Base-by-base conservation (phyloP, 2,797 vertebrate genomes). In the Luscinia luscinia region DNA sequence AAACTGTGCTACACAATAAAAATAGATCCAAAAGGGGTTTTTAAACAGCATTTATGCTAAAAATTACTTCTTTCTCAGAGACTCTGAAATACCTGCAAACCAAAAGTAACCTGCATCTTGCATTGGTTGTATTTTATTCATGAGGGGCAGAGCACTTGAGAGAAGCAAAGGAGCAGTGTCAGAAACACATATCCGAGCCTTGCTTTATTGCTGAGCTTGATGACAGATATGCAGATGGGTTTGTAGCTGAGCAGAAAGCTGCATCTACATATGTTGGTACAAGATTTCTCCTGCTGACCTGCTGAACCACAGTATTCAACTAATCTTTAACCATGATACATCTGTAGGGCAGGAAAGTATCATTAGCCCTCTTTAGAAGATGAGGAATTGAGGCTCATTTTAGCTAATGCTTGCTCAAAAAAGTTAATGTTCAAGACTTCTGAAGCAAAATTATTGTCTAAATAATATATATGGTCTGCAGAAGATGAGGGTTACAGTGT, bases 1-100 rank as follows among this genome's bases (percentile, higher is more conserved):
- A 91, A 91, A 93, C 66, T 58, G 55, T 93, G 91, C 77, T 96
- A 43, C 45, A 57, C 67, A 91, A 88, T n/a, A 96, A 85, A 92
- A 95, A 91, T 40, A 95, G 80, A 91, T 61, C 52, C 92, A 49
- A 86, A 87, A 70, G 32, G 23, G 21, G 7, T 0, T 73, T 93
- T 96, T 59, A 43, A 78, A 66, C 62, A 93, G 55, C 48, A 43
- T 78, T 88, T 85, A 88, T 84, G 63, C 66, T 84, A 63, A 93
- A 72, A 55, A 11, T 15, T 2, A 66, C 30, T 87, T 66, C 36
- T 24, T 83, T 66, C 63, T 73, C 34, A 3, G 68, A 81, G 66
- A 45, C 58, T 75, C 66, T 61, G 51, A 59, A 93, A 91, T 67
- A 93, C 82, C 67, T 86, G 67, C 89, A 89, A 72, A 81, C 87